phyloP scores from a whole-genome alignment of 2,113 vertebrate genomes.

The Sturnus vulgaris region DNA sequence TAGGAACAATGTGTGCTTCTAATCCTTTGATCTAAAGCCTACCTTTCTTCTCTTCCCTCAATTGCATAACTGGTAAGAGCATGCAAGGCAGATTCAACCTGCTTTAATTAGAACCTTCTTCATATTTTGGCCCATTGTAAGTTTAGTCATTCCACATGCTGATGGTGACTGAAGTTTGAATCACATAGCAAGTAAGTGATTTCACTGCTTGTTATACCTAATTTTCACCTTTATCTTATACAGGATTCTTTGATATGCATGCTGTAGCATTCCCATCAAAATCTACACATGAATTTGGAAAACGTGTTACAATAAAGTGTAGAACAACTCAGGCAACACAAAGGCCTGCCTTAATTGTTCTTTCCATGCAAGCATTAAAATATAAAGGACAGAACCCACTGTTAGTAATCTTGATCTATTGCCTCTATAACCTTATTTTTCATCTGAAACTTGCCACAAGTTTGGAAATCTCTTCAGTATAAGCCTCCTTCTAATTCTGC shows the following conservation, averaged over 20 bases:
- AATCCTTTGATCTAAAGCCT: slow-evolving; percentile 16
- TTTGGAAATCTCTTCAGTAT: neutral
- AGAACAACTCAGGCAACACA: neutral
- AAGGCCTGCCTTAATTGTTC: neutral
- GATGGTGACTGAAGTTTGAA: neutral
- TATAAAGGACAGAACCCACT: neutral
- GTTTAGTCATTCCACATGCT: neutral
- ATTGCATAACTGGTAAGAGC: neutral
- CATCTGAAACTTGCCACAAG: neutral
- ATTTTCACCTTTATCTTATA: neutral
- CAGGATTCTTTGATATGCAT: neutral
- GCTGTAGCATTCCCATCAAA: neutral
- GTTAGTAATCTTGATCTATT: neutral
- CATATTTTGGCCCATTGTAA: neutral
- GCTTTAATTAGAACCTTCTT: neutral
- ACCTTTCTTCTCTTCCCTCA: neutral
- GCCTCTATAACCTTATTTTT: neutral
- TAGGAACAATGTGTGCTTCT: neutral
- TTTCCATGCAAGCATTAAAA: neutral
- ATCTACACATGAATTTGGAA: neutral
- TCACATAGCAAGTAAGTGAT: neutral
- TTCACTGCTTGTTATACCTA: neutral
- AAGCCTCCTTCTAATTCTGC: neutral
- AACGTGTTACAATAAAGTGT: neutral
- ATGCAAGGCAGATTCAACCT: neutral